Conservation (phyloP, 2,888 invertebrate species). For the Latheticus oryzae region DNA sequence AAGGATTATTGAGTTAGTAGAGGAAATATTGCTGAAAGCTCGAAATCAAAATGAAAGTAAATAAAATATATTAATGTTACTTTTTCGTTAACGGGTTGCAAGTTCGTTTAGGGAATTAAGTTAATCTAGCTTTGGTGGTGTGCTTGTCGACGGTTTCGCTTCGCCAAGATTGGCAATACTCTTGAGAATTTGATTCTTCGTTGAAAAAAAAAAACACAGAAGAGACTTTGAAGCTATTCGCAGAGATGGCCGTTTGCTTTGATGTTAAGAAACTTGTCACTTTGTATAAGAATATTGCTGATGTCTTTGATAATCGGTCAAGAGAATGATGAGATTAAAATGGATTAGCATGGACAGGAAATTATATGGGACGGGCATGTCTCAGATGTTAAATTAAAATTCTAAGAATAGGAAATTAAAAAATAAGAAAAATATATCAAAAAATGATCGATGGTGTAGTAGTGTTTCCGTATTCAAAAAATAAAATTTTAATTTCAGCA, state of each 20-base stretch:
- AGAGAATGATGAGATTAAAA: conserved; percentile 13
- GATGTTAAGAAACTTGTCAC: conserved; percentile 22
- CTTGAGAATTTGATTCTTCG: conserved; percentile 33
- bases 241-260: conserved; percentile 24
- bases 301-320: conserved; percentile 7
- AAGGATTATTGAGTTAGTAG: conserved; percentile 16
- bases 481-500: no score
- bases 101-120: conserved; percentile 40
- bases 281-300: conserved; percentile 20
- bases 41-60: conserved; percentile 35
- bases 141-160: conserved; percentile 39
- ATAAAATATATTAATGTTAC: conserved; percentile 37
- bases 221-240: conserved; percentile 26
- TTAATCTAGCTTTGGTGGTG: conserved; percentile 42
- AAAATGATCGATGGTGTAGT: no score
- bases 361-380: no score
- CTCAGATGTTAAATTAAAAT: no score
- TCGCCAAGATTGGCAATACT: conserved; percentile 37
- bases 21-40: conserved; percentile 23
- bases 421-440: no score
- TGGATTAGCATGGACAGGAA: conserved; percentile 14
- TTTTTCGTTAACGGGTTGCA: conserved; percentile 38
- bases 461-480: no score
- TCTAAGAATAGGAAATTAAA: no score
- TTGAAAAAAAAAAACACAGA: conserved; percentile 33